Evolutionary conservation across 2,113 vertebrate species (phyloP), one percentile per base, ranked within the genome.

Genomic region (Thalassoma bifasciatum): DNA sequence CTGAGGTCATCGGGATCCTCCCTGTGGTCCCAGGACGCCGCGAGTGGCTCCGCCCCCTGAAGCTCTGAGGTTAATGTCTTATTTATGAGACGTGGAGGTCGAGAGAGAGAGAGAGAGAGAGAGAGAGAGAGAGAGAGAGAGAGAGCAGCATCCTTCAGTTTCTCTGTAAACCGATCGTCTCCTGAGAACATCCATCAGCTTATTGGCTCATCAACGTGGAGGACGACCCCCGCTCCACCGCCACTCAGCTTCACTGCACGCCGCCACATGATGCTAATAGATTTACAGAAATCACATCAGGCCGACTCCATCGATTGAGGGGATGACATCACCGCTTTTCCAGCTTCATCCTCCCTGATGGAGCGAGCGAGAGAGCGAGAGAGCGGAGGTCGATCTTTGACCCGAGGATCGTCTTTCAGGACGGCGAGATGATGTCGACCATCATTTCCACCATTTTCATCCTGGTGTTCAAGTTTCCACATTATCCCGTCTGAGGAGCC

Each of bases 201-300:
- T 26, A 74, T 42, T 38, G 34, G 72, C 61, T 30, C 3, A 30
- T 30, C 3, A 30, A 30, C 30, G 6, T 30, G 30, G 30, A 67
- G 38, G 42, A 26, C 24, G 52, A 69, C 61, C 36, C 49, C 8
- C 74, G 44, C 56, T 26, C 49, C 8, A 36, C 75, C 71, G 58
- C 65, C 58, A 66, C 78, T 77, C 40, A 11, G 66, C 71, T 75
- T 84, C 66, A 70, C 78, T 70, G 66, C 68, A 36, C 46, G 74
- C 73, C n/a, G 74, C 73, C n/a, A 37, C 50, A 82, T 85, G 85
- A 86, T 60, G 74, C 75, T 77, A 84, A 90, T 86, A 86, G 74
- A 84, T 89, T 86, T 73, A 75, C 69, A 61, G 77, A 84, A 90
- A 92, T 90, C 82, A 66, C 76, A 88, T 91, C 80, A 82, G 72